Evolutionary conservation across 2,797 vertebrate species (phyloP), one percentile per base, ranked within the genome.

Genomic region (Apogon hyalosoma): DNA sequence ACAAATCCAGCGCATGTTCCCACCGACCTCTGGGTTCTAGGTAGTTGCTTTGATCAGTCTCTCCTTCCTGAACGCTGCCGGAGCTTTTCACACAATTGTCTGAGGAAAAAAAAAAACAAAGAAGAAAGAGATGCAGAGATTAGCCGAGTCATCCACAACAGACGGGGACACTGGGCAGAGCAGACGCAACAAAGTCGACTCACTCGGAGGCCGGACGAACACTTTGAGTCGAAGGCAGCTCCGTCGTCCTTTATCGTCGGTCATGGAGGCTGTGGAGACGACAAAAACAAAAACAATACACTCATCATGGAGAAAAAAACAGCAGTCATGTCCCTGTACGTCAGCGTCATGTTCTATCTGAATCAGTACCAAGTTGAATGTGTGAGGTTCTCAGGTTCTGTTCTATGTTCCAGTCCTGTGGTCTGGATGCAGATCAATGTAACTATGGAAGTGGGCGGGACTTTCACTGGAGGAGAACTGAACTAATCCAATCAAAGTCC

Each of bases 1-100:
- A 40, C 11, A 51, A 31, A 57, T 83, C 88, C 83, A 91, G 90
- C 87, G 87, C 48, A 40, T 13, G n/a, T 72, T 68, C 88, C 92
- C 94, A 98, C 97, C 90, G 90, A 99, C 97, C 97, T 97, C 96
- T 94, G 92, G 97, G 97, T 95, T 99, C 97, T 94, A 99, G 96
- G 85, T 96, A 97, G 95, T 98, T 99, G 93, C 41, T 58, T 42
- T 98, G 96, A 93, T 95, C 96, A 94, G 96, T 97, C 92, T 98
- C 97, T 88, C 96, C 96, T 93, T 98, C 97, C 93, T 97, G 96
- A 93, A 94, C 94, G 90, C 90, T 95, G 88, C 97, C 95, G 75
- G 96, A 16, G 80, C 4, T 97, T 95, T 97, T 98, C 95, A 96
- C 95, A 95, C 97, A 99, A 95, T 96, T 98, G 95, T 98, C 97